Base-by-base conservation (phyloP, 2,797 vertebrate genomes). In the Girardinus metallicus region DNA sequence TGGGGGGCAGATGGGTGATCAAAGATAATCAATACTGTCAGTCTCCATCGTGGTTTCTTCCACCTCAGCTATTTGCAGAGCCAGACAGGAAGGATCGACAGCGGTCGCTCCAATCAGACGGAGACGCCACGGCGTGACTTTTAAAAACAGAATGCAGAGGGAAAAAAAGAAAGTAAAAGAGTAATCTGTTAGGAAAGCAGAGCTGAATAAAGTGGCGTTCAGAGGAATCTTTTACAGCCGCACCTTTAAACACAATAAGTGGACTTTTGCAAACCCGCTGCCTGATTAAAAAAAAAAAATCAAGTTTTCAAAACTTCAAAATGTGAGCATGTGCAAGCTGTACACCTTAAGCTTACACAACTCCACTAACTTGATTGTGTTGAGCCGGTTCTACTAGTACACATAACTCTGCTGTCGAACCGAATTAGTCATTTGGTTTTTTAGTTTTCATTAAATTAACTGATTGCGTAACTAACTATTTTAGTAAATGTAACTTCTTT, bases 21-120 rank as follows among this genome's bases (percentile, higher is more conserved):
- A 76, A 43, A 34, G 36, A 77, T 66, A 77, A 87, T 93, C 91
- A 74, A 92, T 94, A 84, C 71, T 57, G 71, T 64, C 74, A 55
- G 84, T 23, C 60, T 82, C 55, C 55, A 44, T 80, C 49, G 36
- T 77, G 12, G 51, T 70, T 78, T 76, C 55, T 77, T 46, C n/a
- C 57, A 44, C 77, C 43, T 79, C 47, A 60, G 77, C 31, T 60
- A 8, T 70, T 78, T 39, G 41, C 39, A 70, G 62, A 66, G 62
- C 3, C 11, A 39, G 62, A 66, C 8, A 23, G 62, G 62, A 66
- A 23, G 34, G 18, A 39, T 39, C 6, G 16, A 23, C 62, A 18
- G 62, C 18, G 15, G 18, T 64, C 7, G 60, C 60, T 34, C 15
- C 13, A 11, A 64, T 36, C 31, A 64, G 60, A 16, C 1, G 16